Base-by-base conservation (phyloP, 2,797 vertebrate species). In the Heliangelus exortis region DNA sequence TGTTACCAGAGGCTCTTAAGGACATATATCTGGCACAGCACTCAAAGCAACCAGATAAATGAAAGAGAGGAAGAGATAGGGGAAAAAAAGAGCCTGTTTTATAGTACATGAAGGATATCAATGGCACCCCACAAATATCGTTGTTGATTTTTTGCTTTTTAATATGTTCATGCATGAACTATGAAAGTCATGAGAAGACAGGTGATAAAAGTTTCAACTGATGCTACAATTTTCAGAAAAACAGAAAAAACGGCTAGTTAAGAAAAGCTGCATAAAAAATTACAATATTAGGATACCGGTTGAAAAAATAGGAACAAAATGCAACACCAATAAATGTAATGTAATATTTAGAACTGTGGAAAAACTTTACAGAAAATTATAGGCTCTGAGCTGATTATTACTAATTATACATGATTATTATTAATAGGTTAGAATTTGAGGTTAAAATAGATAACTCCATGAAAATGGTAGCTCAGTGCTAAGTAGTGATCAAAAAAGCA, bases 321-420 rank as follows among this genome's bases (percentile, higher is more conserved):
- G 39, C 29, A 67, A 51, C 11, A 41, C 3, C 7, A 13, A 29
- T 13, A 53, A 48, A 54, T 51, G 26, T 15, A 66, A 79, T 29
- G 12, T 26, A 31, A 68, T 34, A 13, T 10, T 76, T 3, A 0
- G 29, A 76, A 87, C 0, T 48, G 25, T 3, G 14, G 53, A 48
- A 61, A 81, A 57, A 26, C 3, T 8, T 86, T 47, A 41, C 6
- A 82, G 51, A 55, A 68, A 47, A 65, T 20, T 0, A 57, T 3
- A 57, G 9, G 29, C 10, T 73, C 23, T 66, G 39, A 74, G 31
- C 20, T 21, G 4, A 72, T 53, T 31, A 68, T 10, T 80, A 77
- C 12, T 39, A 77, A 53, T 11, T 33, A 10, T 28, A 77, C 63
- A 4, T 33, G 23, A 63, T 47, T 47, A 47, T 11, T 80, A 80